These are phyloP conservation scores for Eciton burchellii DNA, from an alignment of 1,140 invertebrate species.

Conservation along the genomic window DNA sequence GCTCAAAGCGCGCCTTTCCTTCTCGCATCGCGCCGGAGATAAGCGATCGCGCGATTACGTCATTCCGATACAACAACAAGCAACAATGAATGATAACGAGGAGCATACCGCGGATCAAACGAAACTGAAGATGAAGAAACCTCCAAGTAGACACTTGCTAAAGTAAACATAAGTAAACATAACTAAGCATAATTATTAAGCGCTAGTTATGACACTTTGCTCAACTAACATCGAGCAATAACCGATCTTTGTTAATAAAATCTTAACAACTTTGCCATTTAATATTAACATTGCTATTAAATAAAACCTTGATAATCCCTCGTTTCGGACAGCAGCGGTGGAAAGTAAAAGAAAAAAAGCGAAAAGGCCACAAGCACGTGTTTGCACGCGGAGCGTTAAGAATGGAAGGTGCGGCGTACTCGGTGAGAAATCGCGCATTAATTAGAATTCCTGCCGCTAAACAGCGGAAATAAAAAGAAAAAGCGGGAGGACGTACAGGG, in stretches of 20 bases:
- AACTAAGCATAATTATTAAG: too few relatives aligned
- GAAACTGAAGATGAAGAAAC: too few relatives aligned
- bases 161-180: too few relatives aligned
- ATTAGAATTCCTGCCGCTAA: conserved; percentile 16
- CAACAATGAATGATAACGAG: background rate
- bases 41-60: conserved; percentile 1
- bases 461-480: conserved; percentile 15
- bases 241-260: too few relatives aligned
- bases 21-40: conserved; percentile 9
- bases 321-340: too few relatives aligned
- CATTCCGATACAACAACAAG: background rate
- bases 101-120: too few relatives aligned
- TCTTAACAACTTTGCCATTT: too few relatives aligned
- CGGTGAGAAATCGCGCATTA: conserved; percentile 7
- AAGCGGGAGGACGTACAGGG: conserved; percentile 4
- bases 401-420: background rate
- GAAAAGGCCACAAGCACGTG: background rate
- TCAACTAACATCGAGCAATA: too few relatives aligned
- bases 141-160: too few relatives aligned
- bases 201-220: too few relatives aligned
- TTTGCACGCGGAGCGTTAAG: background rate
- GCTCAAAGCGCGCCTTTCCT: conserved; percentile 10
- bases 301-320: too few relatives aligned
- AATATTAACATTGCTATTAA: too few relatives aligned
- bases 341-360: background rate